Conservation (phyloP, 2,888 invertebrate genomes). For the Cordilura impudica region DNA sequence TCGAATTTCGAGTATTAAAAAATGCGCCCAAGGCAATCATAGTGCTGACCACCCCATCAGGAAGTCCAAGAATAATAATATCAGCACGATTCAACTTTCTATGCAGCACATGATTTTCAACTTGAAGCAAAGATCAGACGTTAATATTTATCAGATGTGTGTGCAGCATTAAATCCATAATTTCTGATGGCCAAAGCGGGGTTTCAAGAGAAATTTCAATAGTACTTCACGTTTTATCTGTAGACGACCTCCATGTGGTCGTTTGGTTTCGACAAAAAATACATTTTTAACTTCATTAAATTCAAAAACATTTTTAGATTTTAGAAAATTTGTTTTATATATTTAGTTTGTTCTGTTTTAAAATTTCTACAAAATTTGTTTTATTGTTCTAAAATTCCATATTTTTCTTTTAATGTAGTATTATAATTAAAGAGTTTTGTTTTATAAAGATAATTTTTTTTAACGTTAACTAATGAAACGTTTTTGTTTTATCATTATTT, state of each 20-base stretch:
- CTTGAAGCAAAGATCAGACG: not conserved
- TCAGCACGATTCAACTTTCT: conserved; percentile 5
- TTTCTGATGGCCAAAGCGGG: too few relatives aligned
- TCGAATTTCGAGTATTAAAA: too few relatives aligned
- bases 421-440: conserved; percentile 8
- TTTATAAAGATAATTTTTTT: conserved; percentile 42
- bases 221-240: too few relatives aligned
- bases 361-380: conserved; percentile 56
- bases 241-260: too few relatives aligned
- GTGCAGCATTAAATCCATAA: too few relatives aligned
- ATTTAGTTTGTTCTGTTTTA: conserved; percentile 37
- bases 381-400: conserved; percentile 60
- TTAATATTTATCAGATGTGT: too few relatives aligned
- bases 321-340: conserved; percentile 52
- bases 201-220: too few relatives aligned
- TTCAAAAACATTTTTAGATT: conserved; percentile 20
- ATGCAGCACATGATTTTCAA: not conserved
- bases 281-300: too few relatives aligned
- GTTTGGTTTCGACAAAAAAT: conserved; percentile 21
- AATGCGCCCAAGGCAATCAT: not conserved
- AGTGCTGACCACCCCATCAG: not conserved
- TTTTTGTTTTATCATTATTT: too few relatives aligned
- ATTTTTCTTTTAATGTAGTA: conserved; percentile 23
- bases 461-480: conserved; percentile 58
- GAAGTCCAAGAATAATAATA: not conserved